Base-by-base conservation (phyloP, 2,113 vertebrate species). In the Rutilus rutilus region DNA sequence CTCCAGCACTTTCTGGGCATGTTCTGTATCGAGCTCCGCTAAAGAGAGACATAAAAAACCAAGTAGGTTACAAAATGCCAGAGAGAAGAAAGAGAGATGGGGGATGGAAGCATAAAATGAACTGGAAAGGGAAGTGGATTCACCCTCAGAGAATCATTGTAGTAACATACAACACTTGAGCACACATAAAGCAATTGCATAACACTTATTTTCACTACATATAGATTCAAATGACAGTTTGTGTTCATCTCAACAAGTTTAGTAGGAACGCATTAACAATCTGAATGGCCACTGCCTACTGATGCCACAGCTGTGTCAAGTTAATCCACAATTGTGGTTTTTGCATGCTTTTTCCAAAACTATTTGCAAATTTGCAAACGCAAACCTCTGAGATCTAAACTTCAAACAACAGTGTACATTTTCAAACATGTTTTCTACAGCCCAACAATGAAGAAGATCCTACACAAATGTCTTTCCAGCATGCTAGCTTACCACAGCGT, bases 21-120 rank as follows among this genome's bases (percentile, higher is more conserved):
- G 97, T 87, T 97, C 96, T 10, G 92, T 90, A 86, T 96, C 96
- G 2, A 99, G 95, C 69, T 97, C 97, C 92, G 91, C 98, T 99
- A 57, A 27, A 73, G 42, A 45, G 5, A 59, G 36, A 79, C 25
- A 78, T 14, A 39, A 21, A 67, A 73, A 33, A n/a, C 6, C 23
- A 15, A 80, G 60, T 80, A 36, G 5, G 45, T 45, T 21, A 57
- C 25, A 62, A 30, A 21, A 54, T 39, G 47, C 69, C 3, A 45
- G 21, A 9, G 27, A 73, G 6, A 11, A 30, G 67, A 42, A 71
- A 45, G 19, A 81, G 47, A 67, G 14, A 52, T 39, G 54, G 25
- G 25, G 33, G 19, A 73, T n/a, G 36, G 36, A 73, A 71, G 19
- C 19, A 71, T 33, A 42, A 71, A 71, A 23, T 23, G 36, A n/a